Conservation (phyloP, 2,113 vertebrate genomes). For the Phylloscopus trochilus region DNA sequence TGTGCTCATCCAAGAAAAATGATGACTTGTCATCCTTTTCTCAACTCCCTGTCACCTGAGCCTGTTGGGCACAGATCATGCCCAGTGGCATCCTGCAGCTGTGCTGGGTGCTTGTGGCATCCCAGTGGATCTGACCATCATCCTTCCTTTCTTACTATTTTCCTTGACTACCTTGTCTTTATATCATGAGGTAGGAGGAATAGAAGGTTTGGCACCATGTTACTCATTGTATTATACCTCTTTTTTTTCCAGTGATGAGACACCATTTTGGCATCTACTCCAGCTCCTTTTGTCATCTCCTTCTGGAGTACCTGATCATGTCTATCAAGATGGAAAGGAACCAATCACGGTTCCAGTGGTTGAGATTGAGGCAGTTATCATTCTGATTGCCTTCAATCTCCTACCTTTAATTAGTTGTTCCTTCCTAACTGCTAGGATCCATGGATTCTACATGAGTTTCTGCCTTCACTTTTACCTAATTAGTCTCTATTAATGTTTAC, state of each 20-base stretch:
- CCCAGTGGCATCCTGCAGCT: accelerated
- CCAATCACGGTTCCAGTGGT: background rate
- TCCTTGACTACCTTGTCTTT: background rate
- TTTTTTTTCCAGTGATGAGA: background rate
- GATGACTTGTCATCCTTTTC: background rate
- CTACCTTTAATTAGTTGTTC: background rate
- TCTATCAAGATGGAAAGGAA: background rate
- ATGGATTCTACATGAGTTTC: background rate
- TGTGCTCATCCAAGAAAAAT: background rate
- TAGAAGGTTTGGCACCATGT: background rate
- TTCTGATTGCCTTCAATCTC: background rate
- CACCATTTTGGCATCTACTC: background rate
- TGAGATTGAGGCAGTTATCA: background rate
- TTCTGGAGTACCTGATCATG: background rate
- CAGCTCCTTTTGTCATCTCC: background rate
- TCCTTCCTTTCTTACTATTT: background rate
- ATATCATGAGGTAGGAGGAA: background rate
- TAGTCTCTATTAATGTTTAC: background rate
- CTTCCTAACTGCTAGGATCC: background rate
- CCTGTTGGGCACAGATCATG: accelerated
- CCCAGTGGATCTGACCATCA: accelerated
- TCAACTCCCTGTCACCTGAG: background rate
- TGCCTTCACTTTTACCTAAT: background rate
- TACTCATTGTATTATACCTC: background rate
- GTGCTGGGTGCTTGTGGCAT: background rate